Conservation (phyloP, 2,797 vertebrate species). For the Threskiornis aethiopicus region DNA sequence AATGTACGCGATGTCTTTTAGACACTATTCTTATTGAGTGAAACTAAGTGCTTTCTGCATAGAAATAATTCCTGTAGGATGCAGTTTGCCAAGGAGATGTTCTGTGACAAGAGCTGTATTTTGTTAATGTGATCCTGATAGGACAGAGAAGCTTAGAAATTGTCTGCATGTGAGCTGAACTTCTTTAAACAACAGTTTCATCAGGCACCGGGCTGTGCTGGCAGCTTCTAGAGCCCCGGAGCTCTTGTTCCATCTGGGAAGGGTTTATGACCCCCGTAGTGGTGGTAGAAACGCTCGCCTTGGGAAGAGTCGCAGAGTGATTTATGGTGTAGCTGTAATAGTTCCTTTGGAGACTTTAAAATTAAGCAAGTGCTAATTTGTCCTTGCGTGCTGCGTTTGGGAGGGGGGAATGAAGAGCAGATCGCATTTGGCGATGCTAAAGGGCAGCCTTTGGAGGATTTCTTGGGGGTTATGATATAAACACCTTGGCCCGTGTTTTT, state of each 20-base stretch:
- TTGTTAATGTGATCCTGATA: not conserved
- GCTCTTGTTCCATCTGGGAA: not conserved
- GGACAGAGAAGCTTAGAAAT: not conserved
- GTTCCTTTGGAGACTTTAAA: not conserved
- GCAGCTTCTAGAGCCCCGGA: not conserved
- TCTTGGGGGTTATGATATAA: not conserved
- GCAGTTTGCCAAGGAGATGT: not conserved
- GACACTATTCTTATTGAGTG: slow-evolving; percentile 9
- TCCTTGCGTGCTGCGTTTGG: not conserved
- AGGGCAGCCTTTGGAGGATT: not conserved
- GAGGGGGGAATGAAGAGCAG: not conserved
- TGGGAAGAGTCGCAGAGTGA: not conserved
- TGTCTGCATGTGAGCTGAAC: not conserved
- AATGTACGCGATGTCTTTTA: not conserved
- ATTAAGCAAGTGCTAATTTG: not conserved
- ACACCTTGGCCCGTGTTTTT: not conserved
- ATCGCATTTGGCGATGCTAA: rapidly evolving
- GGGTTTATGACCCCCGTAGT: not conserved
- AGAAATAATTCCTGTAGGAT: not conserved
- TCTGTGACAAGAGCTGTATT: not conserved
- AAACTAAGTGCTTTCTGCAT: not conserved
- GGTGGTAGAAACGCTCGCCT: not conserved
- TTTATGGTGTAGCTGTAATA: not conserved
- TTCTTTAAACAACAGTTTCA: not conserved
- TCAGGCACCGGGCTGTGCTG: not conserved